Conservation (phyloP, 1,140 invertebrate species). For the Melanaphis sacchari region DNA sequence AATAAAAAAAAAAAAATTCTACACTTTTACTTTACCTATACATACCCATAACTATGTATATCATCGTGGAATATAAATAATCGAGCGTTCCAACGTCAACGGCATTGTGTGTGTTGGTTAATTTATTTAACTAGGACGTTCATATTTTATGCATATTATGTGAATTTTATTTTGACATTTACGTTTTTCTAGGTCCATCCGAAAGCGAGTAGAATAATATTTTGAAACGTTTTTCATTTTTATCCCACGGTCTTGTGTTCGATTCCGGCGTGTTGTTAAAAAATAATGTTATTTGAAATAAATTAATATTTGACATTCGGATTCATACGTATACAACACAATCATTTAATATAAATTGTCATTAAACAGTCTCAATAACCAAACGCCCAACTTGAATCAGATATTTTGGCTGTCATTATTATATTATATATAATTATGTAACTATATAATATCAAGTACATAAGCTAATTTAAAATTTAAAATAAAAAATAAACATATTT, state of each 20-base stretch:
- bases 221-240: background rate
- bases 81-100: background rate
- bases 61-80: background rate
- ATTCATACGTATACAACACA: background rate
- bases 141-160: conserved; percentile 10
- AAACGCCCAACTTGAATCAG: background rate
- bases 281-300: background rate
- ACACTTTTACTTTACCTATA: background rate
- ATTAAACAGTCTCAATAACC: background rate
- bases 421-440: background rate
- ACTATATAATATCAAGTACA: background rate
- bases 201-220: background rate
- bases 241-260: background rate
- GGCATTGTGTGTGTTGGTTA: background rate
- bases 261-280: background rate
- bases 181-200: background rate
- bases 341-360: background rate
- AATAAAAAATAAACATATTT: background rate
- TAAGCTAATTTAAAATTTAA: background rate
- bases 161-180: background rate
- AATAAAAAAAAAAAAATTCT: background rate
- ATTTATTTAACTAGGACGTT: background rate
- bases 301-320: background rate
- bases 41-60: background rate
- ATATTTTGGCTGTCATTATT: background rate